Evolutionary conservation across 2,113 vertebrate genomes (phyloP).

Genomic region (Melospiza melodia): DNA sequence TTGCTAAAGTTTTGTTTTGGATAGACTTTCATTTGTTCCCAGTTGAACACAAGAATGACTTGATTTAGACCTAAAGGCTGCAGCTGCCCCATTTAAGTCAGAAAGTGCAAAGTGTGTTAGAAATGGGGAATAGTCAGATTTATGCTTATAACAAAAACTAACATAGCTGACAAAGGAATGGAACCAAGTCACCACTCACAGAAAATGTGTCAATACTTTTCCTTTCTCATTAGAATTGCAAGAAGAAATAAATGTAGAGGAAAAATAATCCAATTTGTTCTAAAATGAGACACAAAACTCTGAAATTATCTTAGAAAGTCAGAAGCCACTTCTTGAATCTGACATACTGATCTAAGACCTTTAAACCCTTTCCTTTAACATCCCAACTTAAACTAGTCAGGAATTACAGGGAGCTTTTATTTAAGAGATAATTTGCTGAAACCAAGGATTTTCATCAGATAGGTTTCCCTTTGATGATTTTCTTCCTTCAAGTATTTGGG

Average conservation of each 20-base stretch:
- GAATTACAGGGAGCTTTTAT: not conserved
- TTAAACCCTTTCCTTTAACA: not conserved
- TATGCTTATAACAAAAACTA: not conserved
- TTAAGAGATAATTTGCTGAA: not conserved
- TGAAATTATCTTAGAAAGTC: not conserved
- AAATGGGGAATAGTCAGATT: not conserved
- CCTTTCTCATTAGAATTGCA: not conserved
- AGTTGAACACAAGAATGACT: not conserved
- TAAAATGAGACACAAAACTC: not conserved
- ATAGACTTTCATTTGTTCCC: not conserved
- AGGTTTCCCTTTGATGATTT: not conserved
- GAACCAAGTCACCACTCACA: not conserved
- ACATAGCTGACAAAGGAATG: not conserved
- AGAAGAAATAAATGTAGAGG: not conserved
- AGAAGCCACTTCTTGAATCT: not conserved
- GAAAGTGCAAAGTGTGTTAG: not conserved
- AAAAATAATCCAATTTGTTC: not conserved
- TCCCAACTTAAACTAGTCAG: not conserved
- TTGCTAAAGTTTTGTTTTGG: not conserved
- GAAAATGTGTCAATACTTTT: not conserved
- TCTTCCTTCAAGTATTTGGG: not conserved
- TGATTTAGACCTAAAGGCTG: not conserved
- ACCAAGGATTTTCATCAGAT: not conserved
- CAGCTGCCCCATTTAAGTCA: not conserved
- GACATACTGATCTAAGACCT: not conserved